A percentile compares a stretch with the other conserved stretches of the same genome.
phyloP scores from a whole-genome alignment of 2,888 invertebrate species.

The Epinotia ramella region DNA sequence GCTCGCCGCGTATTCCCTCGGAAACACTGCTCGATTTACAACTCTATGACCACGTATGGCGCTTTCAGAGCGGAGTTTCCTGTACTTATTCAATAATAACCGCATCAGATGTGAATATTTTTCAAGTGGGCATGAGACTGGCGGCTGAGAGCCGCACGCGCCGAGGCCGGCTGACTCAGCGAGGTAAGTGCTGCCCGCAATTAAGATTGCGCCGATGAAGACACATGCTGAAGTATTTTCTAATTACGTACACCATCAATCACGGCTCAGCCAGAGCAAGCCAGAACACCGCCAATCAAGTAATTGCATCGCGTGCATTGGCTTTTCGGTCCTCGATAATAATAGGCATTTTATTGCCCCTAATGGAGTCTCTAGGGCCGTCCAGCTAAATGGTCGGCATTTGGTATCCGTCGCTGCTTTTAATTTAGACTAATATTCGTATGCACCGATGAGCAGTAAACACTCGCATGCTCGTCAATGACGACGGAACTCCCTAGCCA shows the following conservation, averaged over 20 bases:
- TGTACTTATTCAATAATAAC: slow-evolving; percentile 38
- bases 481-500: slow-evolving; percentile 52
- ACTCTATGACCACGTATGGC: slow-evolving; percentile 2
- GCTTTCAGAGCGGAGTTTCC: slow-evolving; percentile 20
- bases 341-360: slow-evolving; percentile 85
- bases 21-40: slow-evolving; percentile 11
- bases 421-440: slow-evolving; percentile 82
- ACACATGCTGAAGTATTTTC: slow-evolving; percentile 85
- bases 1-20: background rate
- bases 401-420: slow-evolving; percentile 75
- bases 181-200: slow-evolving; percentile 81
- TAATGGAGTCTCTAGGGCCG: slow-evolving; percentile 85
- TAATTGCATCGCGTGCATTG: slow-evolving; percentile 86
- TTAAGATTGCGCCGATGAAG: slow-evolving; percentile 83
- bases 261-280: slow-evolving; percentile 72
- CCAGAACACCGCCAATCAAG: slow-evolving; percentile 85
- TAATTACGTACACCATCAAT: slow-evolving; percentile 85
- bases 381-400: slow-evolving; percentile 73
- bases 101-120: slow-evolving; percentile 44
- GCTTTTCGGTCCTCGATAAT: slow-evolving; percentile 85
- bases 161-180: slow-evolving; percentile 73
- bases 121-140: slow-evolving; percentile 37
- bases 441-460: slow-evolving; percentile 66
- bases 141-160: slow-evolving; percentile 62
- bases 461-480: slow-evolving; percentile 55